A percentile compares a stretch with the other conserved stretches of the same genome.
Conservation (phyloP, 2,888 invertebrate genomes). For the Drosophila subquinaria region DNA sequence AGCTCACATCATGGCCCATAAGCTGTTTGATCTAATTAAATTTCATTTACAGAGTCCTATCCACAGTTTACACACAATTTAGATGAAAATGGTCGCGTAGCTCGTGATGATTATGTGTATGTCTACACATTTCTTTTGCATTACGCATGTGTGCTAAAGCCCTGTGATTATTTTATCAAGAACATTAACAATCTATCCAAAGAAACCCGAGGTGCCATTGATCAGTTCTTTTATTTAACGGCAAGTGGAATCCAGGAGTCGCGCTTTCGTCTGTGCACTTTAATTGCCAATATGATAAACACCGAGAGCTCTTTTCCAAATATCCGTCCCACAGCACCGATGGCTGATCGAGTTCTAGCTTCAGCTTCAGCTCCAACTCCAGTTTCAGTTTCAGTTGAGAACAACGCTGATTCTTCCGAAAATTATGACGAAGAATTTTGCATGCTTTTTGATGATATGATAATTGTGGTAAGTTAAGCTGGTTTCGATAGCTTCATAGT, state of each 20-base stretch:
- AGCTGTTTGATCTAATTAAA: not conserved
- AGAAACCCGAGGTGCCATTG: not conserved
- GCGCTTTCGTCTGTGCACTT: not conserved
- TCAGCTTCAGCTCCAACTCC: too few relatives aligned
- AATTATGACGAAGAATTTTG: too few relatives aligned
- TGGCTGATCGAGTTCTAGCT: not conserved
- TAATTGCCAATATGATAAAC: not conserved
- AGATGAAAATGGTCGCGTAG: not conserved
- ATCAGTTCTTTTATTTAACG: not conserved
- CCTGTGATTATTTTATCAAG: not conserved
- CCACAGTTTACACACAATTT: not conserved
- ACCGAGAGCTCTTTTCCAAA: not conserved
- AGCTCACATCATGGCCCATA: not conserved
- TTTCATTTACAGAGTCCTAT: not conserved
- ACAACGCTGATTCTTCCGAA: too few relatives aligned
- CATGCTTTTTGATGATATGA: too few relatives aligned
- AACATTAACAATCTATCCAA: not conserved
- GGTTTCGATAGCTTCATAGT: not conserved
- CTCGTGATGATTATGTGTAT: not conserved
- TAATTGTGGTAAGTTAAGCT: not conserved
- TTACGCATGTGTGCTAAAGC: not conserved
- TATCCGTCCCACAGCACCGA: not conserved
- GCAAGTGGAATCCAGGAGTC: not conserved
- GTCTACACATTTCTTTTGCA: conserved; percentile 3
- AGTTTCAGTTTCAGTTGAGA: not conserved